These are phyloP conservation scores for Lethrus apterus DNA, from an alignment of 1,140 invertebrate species.

Conservation along the genomic window DNA sequence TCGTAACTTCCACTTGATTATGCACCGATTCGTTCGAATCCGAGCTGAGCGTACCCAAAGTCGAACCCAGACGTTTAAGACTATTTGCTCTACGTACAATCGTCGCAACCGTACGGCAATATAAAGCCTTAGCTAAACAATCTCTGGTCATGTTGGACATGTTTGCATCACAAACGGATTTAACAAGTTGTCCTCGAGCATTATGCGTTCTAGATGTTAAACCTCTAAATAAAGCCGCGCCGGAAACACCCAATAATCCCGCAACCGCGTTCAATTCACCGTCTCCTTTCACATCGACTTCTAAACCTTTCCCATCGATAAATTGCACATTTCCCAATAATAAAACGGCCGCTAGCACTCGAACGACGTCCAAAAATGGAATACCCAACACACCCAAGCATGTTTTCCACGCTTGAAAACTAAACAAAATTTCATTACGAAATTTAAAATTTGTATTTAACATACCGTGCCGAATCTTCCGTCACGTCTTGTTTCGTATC, in stretches of 20 bases:
- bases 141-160: conserved; percentile 82
- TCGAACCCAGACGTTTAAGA: conserved; percentile 79
- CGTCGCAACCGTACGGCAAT: conserved; percentile 90
- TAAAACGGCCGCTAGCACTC: conserved; percentile 83
- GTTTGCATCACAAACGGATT: conserved; percentile 74
- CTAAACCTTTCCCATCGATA: conserved; percentile 63
- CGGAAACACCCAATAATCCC: conserved; percentile 71
- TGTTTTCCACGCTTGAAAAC: conserved; percentile 85
- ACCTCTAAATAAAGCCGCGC: conserved; percentile 68
- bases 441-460: neutral
- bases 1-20: conserved; percentile 76
- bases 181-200: conserved; percentile 72
- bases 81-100: conserved; percentile 89
- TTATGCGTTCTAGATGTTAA: conserved; percentile 79
- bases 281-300: conserved; percentile 69
- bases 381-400: conserved; percentile 85
- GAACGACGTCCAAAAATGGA: conserved; percentile 86
- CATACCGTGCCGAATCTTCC: conserved; percentile 57
- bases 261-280: conserved; percentile 76
- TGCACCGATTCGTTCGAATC: conserved; percentile 88
- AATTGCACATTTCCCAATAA: conserved; percentile 88
- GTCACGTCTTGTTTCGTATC: conserved; percentile 67
- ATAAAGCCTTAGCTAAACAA: conserved; percentile 85
- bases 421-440: conserved; percentile 30
- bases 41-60: conserved; percentile 79